Percentiles rank a stretch among this genome's conserved stretches.
These are phyloP conservation scores for Eupsilia transversa DNA, from an alignment of 2,888 invertebrate species.

Conservation along the genomic window DNA sequence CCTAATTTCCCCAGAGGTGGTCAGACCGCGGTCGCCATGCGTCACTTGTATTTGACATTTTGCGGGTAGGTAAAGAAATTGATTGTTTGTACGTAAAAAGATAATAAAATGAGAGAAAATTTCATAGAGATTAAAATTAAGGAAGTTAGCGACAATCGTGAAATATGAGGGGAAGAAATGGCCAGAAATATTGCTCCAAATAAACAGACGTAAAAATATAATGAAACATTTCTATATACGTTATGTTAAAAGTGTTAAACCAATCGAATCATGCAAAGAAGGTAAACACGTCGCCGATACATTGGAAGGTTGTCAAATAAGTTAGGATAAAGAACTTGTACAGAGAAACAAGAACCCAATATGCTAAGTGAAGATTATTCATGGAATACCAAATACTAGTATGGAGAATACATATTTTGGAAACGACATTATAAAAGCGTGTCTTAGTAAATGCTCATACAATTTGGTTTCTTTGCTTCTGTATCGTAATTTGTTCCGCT, in stretches of 20 bases:
- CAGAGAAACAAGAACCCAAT: constrained; percentile 25
- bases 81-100: constrained; percentile 17
- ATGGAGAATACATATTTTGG: constrained; percentile 25
- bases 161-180: not conserved
- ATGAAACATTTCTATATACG: not conserved
- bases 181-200: not conserved
- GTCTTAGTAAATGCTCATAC: constrained; percentile 38
- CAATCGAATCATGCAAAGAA: constrained; percentile 28
- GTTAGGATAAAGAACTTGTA: constrained; percentile 18
- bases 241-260: not conserved
- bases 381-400: constrained; percentile 25
- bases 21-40: constrained; percentile 11
- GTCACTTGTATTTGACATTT: constrained; percentile 43
- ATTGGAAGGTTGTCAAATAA: constrained; percentile 35
- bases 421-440: constrained; percentile 32
- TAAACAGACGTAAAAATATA: not conserved
- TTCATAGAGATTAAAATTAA: not conserved
- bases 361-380: constrained; percentile 34
- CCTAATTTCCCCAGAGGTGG: constrained; percentile 56
- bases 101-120: not conserved
- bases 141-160: not conserved
- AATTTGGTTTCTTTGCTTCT: constrained; percentile 25
- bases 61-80: constrained; percentile 29
- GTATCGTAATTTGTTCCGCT: constrained; percentile 31
- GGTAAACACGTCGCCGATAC: not conserved